Evolutionary conservation across 1,140 invertebrate species (phyloP).

Genomic region (Asbolus verrucosus): DNA sequence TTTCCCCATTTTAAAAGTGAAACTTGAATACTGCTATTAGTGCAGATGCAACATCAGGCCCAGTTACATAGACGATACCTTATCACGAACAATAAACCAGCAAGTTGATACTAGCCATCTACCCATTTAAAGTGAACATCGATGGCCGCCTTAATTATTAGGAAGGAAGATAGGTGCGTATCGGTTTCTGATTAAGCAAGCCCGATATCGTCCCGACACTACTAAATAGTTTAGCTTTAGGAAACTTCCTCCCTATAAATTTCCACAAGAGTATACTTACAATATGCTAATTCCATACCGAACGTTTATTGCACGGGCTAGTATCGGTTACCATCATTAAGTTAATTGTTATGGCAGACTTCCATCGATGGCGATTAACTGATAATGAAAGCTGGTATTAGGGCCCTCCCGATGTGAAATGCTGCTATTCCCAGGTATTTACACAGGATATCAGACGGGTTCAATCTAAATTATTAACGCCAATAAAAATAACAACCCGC

Average conservation of each 20-base stretch:
- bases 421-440: slow-evolving; percentile 32
- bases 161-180: not conserved
- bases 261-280: slow-evolving; percentile 7
- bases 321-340: slow-evolving; percentile 39
- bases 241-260: slow-evolving; percentile 32
- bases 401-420: slow-evolving; percentile 6
- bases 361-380: slow-evolving; percentile 37
- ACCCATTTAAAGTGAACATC: no score
- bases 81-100: not conserved
- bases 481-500: slow-evolving; percentile 30
- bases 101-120: not conserved
- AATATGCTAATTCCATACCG: slow-evolving; percentile 23
- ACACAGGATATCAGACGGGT: slow-evolving; percentile 7
- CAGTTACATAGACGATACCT: no score
- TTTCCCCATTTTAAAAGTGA: no score
- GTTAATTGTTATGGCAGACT: slow-evolving; percentile 36
- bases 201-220: not conserved
- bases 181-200: not conserved
- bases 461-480: slow-evolving; percentile 37
- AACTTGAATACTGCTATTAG: no score
- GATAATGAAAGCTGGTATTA: slow-evolving; percentile 30
- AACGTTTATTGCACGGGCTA: slow-evolving; percentile 32
- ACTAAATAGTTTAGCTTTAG: slow-evolving; percentile 5
- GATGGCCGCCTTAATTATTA: not conserved
- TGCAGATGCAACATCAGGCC: no score